Base-by-base conservation (phyloP, 1,140 invertebrate genomes). In the Micrasema minimum region DNA sequence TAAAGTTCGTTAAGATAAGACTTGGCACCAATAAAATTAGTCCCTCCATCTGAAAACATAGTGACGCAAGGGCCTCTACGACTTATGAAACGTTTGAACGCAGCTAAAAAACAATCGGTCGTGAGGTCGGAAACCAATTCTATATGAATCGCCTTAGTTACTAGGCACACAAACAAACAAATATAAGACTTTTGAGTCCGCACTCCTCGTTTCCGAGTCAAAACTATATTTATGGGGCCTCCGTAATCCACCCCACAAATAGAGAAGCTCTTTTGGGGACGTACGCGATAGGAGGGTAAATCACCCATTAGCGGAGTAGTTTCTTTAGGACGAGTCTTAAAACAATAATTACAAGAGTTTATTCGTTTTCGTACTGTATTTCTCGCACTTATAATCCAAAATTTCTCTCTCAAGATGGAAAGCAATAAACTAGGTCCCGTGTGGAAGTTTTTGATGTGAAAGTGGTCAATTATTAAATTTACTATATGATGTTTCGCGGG, bases 91-190 rank as follows among this genome's bases (percentile, higher is more conserved):
- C 18, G 41, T 43, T 43, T 43, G 6, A 43, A n/a, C 2, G 41
- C 41, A 5, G 2, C 16, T 9, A 43, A 6, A 48, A 48, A 48
- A 11, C 46, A 18, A 20, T 48, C 46, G 2, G 46, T 48, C 1
- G n/a, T 18, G 9, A 48, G 46, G 20, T 48, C 46, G 20, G 46
- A 48, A 20, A 48, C 18, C 2, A 48, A 18, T 48, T 48, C 46
- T 16, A 48, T 20, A 48, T 48, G 46, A 2, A 48, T 10, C 0
- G 46, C 46, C 20, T 7, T 1, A 14, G 46, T 22, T 0, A 20
- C 2, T 2, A 48, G 18, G n/a, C n/a, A 48, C 16, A 48, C 2
- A 48, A 14, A 46, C 7, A 46, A 18, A 46, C 45, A 18, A 14
- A 14, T 46, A 10, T 48, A 48, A 14, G 46, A n/a, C 1, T 48